phyloP scores from a whole-genome alignment of 2,797 vertebrate species.

The Carapus acus region DNA sequence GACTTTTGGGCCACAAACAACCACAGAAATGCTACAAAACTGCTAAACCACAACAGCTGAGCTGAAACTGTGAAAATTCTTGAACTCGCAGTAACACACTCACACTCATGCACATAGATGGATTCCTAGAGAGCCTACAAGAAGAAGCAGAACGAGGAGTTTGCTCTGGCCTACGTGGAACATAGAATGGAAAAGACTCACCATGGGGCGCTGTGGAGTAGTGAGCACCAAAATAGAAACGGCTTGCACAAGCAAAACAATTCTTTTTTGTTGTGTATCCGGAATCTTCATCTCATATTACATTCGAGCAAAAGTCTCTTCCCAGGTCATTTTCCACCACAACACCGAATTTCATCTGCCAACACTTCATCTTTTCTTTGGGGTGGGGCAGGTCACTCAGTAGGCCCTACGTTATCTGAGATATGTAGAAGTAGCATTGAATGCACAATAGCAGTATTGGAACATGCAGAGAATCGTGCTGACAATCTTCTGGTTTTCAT shows the following conservation, averaged over 20 bases:
- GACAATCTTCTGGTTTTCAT: constrained; percentile 25
- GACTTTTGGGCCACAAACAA: constrained; percentile 20
- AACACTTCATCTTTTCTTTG: constrained; percentile 18
- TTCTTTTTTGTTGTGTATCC: constrained; percentile 29
- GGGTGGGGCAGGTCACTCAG: constrained; percentile 24
- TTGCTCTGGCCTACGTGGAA: neutral
- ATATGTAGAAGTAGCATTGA: constrained; percentile 57
- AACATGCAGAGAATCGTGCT: constrained; percentile 36
- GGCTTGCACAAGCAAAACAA: constrained; percentile 25
- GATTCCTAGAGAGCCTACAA: constrained; percentile 4
- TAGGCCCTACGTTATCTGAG: constrained; percentile 45
- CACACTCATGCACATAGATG: constrained; percentile 28
- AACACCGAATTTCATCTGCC: constrained; percentile 42
- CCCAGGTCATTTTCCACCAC: constrained; percentile 36
- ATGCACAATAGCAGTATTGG: constrained; percentile 58
- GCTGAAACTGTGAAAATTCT: constrained; percentile 33
- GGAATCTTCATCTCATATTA: constrained; percentile 30
- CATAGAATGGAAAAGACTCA: constrained; percentile 27
- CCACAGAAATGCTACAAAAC: constrained; percentile 8
- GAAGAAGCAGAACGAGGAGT: constrained; percentile 21
- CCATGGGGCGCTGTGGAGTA: constrained; percentile 21
- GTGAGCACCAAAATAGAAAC: constrained; percentile 11
- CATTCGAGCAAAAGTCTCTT: constrained; percentile 31
- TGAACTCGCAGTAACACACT: constrained; percentile 14
- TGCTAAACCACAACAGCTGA: constrained; percentile 36